Conservation (phyloP, 2,888 invertebrate genomes). For the Cosmia trapezina region DNA sequence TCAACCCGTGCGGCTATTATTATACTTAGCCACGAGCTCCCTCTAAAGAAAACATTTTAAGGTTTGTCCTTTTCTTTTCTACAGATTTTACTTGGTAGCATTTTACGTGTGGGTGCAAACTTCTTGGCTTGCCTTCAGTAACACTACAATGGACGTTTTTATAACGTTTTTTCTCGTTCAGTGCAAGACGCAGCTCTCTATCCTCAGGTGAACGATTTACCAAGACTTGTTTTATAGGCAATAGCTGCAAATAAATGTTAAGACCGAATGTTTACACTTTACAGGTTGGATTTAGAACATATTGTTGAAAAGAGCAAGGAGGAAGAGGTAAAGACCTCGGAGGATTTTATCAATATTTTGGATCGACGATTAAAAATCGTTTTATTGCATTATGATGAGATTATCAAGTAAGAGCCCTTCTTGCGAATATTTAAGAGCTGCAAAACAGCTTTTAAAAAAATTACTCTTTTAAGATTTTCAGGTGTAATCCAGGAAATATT, state of each 20-base stretch:
- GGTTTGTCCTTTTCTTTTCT: not conserved
- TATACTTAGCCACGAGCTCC: too few relatives aligned
- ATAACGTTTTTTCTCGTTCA: conserved; percentile 75
- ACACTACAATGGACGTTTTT: conserved; percentile 77
- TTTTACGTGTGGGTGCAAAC: conserved; percentile 77
- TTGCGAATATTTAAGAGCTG: not conserved
- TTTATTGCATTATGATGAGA: conserved; percentile 40
- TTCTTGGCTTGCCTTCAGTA: conserved; percentile 75
- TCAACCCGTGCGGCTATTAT: too few relatives aligned
- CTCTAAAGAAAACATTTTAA: too few relatives aligned
- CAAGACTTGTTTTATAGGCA: conserved; percentile 30
- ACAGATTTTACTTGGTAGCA: conserved; percentile 69
- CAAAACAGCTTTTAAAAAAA: not conserved
- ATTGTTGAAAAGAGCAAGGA: conserved; percentile 64
- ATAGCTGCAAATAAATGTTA: conserved; percentile 25
- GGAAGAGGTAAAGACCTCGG: conserved; percentile 54
- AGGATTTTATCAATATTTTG: conserved; percentile 17
- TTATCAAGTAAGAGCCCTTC: conserved; percentile 41
- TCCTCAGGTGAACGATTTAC: conserved; percentile 74
- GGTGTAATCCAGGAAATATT: conserved; percentile 58
- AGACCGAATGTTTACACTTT: conserved; percentile 51
- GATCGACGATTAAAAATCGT: conserved; percentile 38
- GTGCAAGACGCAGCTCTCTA: conserved; percentile 77
- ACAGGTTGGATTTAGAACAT: conserved; percentile 69
- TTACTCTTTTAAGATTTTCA: conserved; percentile 32